phyloP scores from a whole-genome alignment of 2,888 invertebrate species.

The Strigamia crassipes region DNA sequence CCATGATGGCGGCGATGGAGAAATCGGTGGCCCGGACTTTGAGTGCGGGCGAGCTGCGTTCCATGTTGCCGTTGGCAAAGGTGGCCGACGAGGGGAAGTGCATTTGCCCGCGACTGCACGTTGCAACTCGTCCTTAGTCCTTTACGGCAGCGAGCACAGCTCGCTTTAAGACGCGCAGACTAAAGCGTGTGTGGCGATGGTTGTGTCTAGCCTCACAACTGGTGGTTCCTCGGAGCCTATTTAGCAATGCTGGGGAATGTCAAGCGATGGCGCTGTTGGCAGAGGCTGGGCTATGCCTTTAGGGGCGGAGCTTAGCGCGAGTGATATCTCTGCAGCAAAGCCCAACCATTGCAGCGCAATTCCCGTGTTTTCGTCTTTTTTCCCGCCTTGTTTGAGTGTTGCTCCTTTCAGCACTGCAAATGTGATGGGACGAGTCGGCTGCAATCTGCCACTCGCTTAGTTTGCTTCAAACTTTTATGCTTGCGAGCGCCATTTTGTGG shows the following conservation, averaged over 20 bases:
- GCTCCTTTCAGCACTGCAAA: slow-evolving; percentile 4
- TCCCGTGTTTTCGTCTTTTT: not conserved
- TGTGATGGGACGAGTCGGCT: not conserved
- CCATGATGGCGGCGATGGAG: slow-evolving; percentile 95
- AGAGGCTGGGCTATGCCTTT: slow-evolving; percentile 24
- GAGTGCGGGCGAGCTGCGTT: slow-evolving; percentile 41
- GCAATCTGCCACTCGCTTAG: not conserved
- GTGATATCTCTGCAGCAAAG: not conserved
- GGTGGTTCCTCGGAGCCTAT: slow-evolving; percentile 33
- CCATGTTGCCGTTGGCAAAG: slow-evolving; percentile 45
- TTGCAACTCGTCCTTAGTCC: slow-evolving; percentile 39
- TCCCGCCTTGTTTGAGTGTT: not conserved
- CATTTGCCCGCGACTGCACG: slow-evolving; percentile 46
- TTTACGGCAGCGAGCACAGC: slow-evolving; percentile 32
- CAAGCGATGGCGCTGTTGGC: slow-evolving; percentile 35
- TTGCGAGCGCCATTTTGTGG: slow-evolving; percentile 19
- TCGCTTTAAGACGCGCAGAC: slow-evolving; percentile 37
- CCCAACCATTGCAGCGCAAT: not conserved
- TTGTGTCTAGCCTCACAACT: slow-evolving; percentile 31
- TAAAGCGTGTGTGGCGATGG: slow-evolving; percentile 26
- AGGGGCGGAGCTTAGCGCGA: slow-evolving; percentile 6
- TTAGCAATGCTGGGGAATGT: slow-evolving; percentile 33
- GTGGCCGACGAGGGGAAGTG: slow-evolving; percentile 45
- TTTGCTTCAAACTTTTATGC: slow-evolving; percentile 19
- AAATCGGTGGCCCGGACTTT: slow-evolving; percentile 87